Base-by-base conservation (phyloP, 1,140 invertebrate genomes). In the Euura lappo region DNA sequence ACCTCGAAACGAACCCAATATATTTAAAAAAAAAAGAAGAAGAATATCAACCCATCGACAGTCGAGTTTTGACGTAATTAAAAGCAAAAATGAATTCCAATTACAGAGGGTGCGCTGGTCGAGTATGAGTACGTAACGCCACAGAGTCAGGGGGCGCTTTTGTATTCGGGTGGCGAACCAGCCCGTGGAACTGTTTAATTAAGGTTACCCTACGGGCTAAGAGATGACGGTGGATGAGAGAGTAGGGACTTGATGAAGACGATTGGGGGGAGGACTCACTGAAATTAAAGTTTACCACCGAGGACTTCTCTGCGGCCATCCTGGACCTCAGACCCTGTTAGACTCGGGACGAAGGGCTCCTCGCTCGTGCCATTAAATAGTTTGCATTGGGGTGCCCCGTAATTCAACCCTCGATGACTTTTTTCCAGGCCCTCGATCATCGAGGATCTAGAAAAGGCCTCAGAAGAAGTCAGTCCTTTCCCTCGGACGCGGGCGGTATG, bases 151-250 rank as follows among this genome's bases (percentile, higher is more conserved):
- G 8, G 51, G 13, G 51, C 51, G 28, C 51, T n/a, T 60, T 60
- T 60, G 6, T 60, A 60, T 60, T 60, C 51, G 13, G 51, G 8
- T n/a, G 51, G 51, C 51, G 51, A 60, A 60, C 8, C 51, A 11
- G 3, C 3, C 8, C 51, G 10, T 60, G 43, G 46, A 43, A 65
- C 69, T 73, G 68, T 73, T 73, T 73, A 70, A 69, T 73, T 70
- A 73, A 73, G 68, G 44, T 44, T 65, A 64, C 47, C 72, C 72
- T 73, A 28, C 43, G 68, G 72, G 67, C 64, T 64, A 45, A n/a
- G 47, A 13, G 70, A 66, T 11, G 42, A 60, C 47, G 44, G 45
- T 2, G 65, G 43, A 68, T 68, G 65, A 43, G 69, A 43, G 44
- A 4, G 71, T 28, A 13, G 68, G 44, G 4, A 60, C 51, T n/a